Evolutionary conservation across 1,140 invertebrate genomes (phyloP).

Genomic region (Drosophila simulans): DNA sequence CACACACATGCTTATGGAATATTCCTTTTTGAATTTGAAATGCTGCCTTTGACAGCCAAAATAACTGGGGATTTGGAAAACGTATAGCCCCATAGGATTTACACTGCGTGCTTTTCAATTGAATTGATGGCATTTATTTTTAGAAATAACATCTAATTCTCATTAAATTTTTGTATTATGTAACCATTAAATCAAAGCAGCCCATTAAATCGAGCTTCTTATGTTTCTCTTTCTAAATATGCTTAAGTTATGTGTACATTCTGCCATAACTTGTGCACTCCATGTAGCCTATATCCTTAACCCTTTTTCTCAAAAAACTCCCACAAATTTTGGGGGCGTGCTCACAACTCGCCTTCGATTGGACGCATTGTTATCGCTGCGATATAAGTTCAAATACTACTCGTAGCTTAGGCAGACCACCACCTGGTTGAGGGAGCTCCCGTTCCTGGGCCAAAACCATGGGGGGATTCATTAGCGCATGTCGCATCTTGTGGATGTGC

Average conservation of each 20-base stretch:
- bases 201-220: too few relatives aligned
- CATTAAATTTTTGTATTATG: not conserved
- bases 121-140: not conserved
- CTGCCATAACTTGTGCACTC: not conserved
- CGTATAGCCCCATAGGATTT: not conserved
- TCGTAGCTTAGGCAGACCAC: conserved; percentile 42
- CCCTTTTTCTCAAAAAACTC: too few relatives aligned
- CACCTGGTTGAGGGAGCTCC: conserved; percentile 23
- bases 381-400: conserved; percentile 22
- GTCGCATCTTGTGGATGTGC: conserved; percentile 34
- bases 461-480: conserved; percentile 69
- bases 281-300: not conserved
- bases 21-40: not conserved
- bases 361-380: conserved; percentile 30
- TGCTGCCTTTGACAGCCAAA: not conserved
- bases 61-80: not conserved
- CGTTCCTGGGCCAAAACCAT: not conserved
- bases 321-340: conserved; percentile 8
- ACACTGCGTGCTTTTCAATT: not conserved
- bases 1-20: not conserved
- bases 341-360: conserved; percentile 41
- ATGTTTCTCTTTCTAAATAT: too few relatives aligned
- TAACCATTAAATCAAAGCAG: too few relatives aligned
- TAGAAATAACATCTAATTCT: not conserved
- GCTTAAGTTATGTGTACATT: not conserved